Evolutionary conservation across 2,888 invertebrate species (phyloP).

Genomic region (Linhomoeus sp.): DNA sequence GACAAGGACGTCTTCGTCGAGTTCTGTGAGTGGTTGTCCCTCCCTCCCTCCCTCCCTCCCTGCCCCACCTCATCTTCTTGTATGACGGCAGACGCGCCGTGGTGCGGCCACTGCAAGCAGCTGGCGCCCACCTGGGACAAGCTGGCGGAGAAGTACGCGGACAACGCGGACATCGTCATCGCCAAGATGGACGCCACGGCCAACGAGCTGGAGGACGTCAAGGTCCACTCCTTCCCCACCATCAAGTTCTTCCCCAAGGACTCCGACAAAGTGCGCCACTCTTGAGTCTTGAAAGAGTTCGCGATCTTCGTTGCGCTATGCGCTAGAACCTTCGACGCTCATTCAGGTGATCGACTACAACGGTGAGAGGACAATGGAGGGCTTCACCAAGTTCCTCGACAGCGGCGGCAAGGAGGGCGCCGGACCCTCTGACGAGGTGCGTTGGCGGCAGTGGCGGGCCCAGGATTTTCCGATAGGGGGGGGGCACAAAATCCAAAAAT

Average conservation of each 20-base stretch:
- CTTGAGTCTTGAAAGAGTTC: background rate
- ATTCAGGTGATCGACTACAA: conserved; percentile 64
- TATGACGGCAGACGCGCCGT: conserved; percentile 52
- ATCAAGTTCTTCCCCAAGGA: conserved; percentile 80
- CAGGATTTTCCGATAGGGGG: no score
- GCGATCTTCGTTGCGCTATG: background rate
- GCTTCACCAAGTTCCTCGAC: conserved; percentile 76
- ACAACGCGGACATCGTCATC: conserved; percentile 55
- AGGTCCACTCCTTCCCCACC: conserved; percentile 74
- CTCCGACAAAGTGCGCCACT: conserved; percentile 51
- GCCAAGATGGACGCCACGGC: conserved; percentile 97
- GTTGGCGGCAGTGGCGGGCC: no score
- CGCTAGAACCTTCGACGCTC: no score
- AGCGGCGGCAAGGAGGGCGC: conserved; percentile 51
- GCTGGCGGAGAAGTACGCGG: conserved; percentile 76
- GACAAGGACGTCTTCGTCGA: conserved; percentile 84
- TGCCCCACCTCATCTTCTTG: background rate
- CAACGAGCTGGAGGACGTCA: conserved; percentile 88
- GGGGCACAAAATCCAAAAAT: no score
- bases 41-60: background rate
- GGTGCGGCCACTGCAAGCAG: conserved; percentile 95
- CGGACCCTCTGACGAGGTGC: conserved; percentile 16
- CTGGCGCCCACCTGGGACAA: conserved; percentile 86
- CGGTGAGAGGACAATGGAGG: conserved; percentile 82
- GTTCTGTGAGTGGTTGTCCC: conserved; percentile 44